Evolutionary conservation across 2,797 vertebrate genomes (phyloP).

Genomic region (Hyperoplus immaculatus): DNA sequence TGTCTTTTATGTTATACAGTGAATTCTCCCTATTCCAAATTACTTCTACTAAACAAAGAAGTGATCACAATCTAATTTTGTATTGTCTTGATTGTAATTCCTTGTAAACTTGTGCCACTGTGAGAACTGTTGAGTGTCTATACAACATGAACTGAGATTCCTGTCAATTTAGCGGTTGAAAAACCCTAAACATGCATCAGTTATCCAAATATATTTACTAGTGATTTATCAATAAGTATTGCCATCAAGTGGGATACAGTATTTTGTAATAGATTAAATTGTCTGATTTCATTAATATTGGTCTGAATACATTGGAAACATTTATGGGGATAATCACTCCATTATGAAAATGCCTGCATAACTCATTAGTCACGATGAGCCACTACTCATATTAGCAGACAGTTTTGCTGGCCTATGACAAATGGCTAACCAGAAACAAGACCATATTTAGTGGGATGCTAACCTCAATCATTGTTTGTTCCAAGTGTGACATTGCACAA

Average conservation of each 20-base stretch:
- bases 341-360: not conserved
- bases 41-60: conserved; percentile 8
- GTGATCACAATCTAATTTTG: not conserved
- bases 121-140: not conserved
- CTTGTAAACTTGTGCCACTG: not conserved
- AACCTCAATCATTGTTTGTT: not conserved
- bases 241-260: no score
- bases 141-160: no score
- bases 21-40: conserved; percentile 1
- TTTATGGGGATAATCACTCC: no score
- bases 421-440: not conserved
- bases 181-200: no score
- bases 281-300: no score
- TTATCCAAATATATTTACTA: no score
- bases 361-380: not conserved
- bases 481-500: not conserved
- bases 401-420: not conserved
- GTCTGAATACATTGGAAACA: no score
- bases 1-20: conserved; percentile 24
- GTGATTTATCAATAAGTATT: no score
- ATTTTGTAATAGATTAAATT: no score
- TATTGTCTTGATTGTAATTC: not conserved
- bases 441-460: not conserved
- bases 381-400: not conserved
- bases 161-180: no score